Evolutionary conservation across 2,113 vertebrate species (phyloP), one percentile per base, ranked within the genome.

Genomic region (Syngnathus scovelli): DNA sequence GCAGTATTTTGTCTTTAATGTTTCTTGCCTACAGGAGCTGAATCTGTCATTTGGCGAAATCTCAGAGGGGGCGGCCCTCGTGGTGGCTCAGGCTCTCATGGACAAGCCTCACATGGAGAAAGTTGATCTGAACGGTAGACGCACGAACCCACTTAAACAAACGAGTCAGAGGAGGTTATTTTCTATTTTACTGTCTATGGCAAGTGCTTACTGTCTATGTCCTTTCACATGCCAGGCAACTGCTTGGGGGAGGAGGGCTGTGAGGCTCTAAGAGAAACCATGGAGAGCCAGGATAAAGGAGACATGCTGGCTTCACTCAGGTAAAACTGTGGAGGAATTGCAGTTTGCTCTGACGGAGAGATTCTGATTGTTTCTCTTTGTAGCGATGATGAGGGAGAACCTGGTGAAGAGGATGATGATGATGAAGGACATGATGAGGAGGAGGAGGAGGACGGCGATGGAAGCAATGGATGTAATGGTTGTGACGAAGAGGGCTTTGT

Each of bases 11-110:
- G 27, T 33, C 27, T 33, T 33, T 33, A 33, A 33, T 33, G 27
- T 33, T 33, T 33, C 27, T 19, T 21, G 2, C 60, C 48, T 61
- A 7, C 54, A 99, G 97, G 96, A 98, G 72, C 84, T 99, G 78
- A 99, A 98, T 87, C 87, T 99, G 76, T 96, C 96, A 0, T 98
- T 95, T 37, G 94, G 97, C 52, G 96, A 99, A 82, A 95, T 99
- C 87, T 92, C 93, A 52, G 89, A 93, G 81, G 94, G 92, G 3
- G 94, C 95, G 9, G 96, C 95, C 2, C 66, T 98, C 38, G 83
- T 87, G 4, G 87, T 98, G 37, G 97, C 92, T 1, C 90, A 91
- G 79, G 92, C 95, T 0, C 74, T 93, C 52, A 76, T 86, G 21
- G 90, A 94, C 72, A 98, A 95, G 80, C 69, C 86, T 1, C 83